Evolutionary conservation across 2,113 vertebrate genomes (phyloP).

Genomic region (Otus sunia): DNA sequence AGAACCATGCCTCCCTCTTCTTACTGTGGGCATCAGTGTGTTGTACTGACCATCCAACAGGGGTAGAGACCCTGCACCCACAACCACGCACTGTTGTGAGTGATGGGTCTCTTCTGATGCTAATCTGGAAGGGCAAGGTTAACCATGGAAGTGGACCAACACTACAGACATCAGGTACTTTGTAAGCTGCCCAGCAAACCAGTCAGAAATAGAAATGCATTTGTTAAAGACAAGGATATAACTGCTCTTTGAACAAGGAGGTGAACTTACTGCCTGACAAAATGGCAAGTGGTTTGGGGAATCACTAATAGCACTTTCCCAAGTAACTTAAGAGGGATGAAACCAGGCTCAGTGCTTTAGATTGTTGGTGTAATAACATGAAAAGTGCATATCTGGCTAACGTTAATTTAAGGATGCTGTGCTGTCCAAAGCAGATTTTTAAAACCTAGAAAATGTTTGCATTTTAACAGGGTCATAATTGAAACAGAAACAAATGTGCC

Average conservation of each 20-base stretch:
- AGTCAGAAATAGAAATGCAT: background rate
- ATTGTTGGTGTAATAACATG: background rate
- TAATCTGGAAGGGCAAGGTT: background rate
- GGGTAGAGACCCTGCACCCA: background rate
- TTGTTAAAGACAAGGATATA: background rate
- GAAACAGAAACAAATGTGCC: conserved; percentile 22
- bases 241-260: background rate
- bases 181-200: background rate
- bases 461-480: background rate
- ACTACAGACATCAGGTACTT: background rate
- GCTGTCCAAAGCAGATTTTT: conserved; percentile 13
- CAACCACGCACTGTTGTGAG: accelerated
- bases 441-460: background rate
- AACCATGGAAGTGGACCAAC: background rate
- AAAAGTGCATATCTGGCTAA: background rate
- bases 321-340: background rate
- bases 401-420: accelerated
- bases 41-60: background rate
- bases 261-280: background rate
- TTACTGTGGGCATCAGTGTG: background rate
- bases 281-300: background rate
- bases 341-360: background rate
- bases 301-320: background rate
- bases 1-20: background rate
- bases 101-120: background rate